Conservation (phyloP, 2,113 vertebrate species). For the human region GRCh38 chr13:69402501-69403000, state of each 20-base stretch:
- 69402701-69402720: background rate
- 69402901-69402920: background rate
- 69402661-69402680: background rate
- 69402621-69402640: background rate
- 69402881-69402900: background rate
- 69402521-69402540: background rate
- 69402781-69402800: background rate
- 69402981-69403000: background rate
- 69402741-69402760: background rate
- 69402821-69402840: background rate
- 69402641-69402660: background rate
- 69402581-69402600: background rate
- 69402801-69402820: background rate
- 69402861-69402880: background rate
- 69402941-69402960: background rate
- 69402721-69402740: background rate
- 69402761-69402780: background rate
- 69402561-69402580: background rate
- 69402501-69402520: background rate
- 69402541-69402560: background rate
- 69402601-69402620: background rate
- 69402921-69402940: background rate
- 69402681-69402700: background rate
- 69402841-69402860: background rate
- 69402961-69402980: background rate